These are phyloP conservation scores for Lycopodina hypogea DNA, from an alignment of 37 sponge, comb jelly and placozoan genomes.

Conservation along the genomic window DNA sequence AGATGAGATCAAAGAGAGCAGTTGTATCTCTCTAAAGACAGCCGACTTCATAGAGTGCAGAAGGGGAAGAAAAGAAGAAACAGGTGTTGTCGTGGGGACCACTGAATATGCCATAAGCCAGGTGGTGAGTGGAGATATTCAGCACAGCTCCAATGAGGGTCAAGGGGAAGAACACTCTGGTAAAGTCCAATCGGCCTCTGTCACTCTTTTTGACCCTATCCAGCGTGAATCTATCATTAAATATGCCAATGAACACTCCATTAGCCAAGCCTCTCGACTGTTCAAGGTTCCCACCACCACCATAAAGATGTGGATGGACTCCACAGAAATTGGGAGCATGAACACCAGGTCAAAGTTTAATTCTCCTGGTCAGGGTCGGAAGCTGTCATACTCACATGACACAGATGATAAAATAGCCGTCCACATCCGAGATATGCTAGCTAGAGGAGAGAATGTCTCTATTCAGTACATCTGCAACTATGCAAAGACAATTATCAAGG, in stretches of 20 bases:
- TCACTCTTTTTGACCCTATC: conserved; percentile 3
- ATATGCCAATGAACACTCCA: conserved; percentile 54
- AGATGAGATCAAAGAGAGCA: neutral
- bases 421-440: conserved; percentile 44
- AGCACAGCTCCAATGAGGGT: neutral
- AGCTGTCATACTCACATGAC: conserved; percentile 65
- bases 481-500: conserved; percentile 50
- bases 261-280: conserved; percentile 35
- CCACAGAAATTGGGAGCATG: neutral
- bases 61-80: neutral
- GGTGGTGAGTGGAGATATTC: conserved; percentile 16
- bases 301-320: conserved; percentile 53
- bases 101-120: conserved; percentile 30
- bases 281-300: conserved; percentile 50
- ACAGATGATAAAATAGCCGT: conserved; percentile 53
- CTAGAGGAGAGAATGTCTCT: conserved; percentile 49
- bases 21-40: neutral
- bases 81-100: neutral
- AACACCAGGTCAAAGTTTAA: conserved; percentile 44
- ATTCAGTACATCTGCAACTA: conserved; percentile 57
- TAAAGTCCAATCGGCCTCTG: conserved; percentile 1
- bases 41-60: neutral
- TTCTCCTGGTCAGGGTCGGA: conserved; percentile 76
- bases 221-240: conserved; percentile 18
- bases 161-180: neutral